These are phyloP conservation scores for Leucoraja ocellata DNA, from an alignment of 2,797 vertebrate genomes.

Conservation along the genomic window DNA sequence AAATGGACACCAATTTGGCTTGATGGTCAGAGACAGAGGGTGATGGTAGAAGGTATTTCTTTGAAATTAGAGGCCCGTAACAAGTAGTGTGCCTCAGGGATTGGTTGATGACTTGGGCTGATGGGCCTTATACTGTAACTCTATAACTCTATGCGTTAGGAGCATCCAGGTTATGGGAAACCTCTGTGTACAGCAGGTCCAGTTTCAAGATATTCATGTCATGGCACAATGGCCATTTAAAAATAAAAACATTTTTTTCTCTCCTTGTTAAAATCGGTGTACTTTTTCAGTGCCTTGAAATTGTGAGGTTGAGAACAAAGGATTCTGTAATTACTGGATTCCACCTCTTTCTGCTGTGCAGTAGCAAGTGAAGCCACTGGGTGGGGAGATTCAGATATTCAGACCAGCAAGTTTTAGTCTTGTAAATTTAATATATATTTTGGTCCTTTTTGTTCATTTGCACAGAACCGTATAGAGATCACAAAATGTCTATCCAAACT, in stretches of 20 bases:
- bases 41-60: too few relatives aligned
- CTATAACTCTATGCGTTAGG: not conserved
- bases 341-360: not conserved
- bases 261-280: not conserved
- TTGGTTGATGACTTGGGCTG: too few relatives aligned
- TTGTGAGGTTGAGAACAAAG: not conserved
- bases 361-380: not conserved
- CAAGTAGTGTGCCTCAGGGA: too few relatives aligned
- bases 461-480: not conserved
- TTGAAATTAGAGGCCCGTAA: too few relatives aligned
- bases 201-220: not conserved
- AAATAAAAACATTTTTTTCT: not conserved
- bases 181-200: not conserved
- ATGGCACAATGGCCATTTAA: not conserved
- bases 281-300: not conserved
- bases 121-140: too few relatives aligned
- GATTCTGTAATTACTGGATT: not conserved
- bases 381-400: not conserved
- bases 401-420: not conserved
- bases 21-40: too few relatives aligned
- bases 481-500: not conserved
- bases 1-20: too few relatives aligned
- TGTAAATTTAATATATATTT: not conserved
- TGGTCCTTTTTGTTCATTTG: not conserved
- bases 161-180: not conserved